Evolutionary conservation across 2,888 invertebrate genomes (phyloP).

Genomic region (Balanococcus diminutus): DNA sequence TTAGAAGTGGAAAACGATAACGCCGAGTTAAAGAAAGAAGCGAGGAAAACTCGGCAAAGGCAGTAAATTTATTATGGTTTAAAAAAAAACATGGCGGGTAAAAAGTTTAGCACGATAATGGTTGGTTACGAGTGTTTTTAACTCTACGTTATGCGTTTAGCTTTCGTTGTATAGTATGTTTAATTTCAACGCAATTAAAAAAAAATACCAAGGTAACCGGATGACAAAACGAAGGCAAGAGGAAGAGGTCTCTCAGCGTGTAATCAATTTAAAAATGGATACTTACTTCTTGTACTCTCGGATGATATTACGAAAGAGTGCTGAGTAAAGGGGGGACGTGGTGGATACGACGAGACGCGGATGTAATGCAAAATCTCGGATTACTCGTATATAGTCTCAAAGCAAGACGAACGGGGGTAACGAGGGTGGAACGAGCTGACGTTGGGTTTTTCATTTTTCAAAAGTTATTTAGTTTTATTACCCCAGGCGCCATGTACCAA

Average conservation of each 20-base stretch:
- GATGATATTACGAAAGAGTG: background rate
- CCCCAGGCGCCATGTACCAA: background rate
- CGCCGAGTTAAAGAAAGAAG: background rate
- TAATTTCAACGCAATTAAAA: constrained; percentile 34
- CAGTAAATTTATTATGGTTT: background rate
- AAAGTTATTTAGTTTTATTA: constrained; percentile 15
- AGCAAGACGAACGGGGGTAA: background rate
- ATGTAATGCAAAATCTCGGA: constrained; percentile 25
- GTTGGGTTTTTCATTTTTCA: background rate
- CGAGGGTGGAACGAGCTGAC: background rate
- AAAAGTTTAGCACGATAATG: constrained; percentile 2
- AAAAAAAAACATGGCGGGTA: background rate
- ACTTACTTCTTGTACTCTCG: background rate
- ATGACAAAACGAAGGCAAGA: background rate
- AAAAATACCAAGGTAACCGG: background rate
- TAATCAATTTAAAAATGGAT: constrained; percentile 20
- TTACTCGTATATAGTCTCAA: background rate
- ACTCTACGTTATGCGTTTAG: background rate
- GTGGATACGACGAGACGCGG: background rate
- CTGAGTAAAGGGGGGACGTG: no score
- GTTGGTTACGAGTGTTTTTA: constrained; percentile 20
- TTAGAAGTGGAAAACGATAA: constrained; percentile 25
- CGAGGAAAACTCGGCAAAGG: background rate
- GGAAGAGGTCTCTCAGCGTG: background rate
- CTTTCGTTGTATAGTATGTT: background rate